Evolutionary conservation across 1,140 invertebrate genomes (phyloP).

Genomic region (Onthophagus taurus): DNA sequence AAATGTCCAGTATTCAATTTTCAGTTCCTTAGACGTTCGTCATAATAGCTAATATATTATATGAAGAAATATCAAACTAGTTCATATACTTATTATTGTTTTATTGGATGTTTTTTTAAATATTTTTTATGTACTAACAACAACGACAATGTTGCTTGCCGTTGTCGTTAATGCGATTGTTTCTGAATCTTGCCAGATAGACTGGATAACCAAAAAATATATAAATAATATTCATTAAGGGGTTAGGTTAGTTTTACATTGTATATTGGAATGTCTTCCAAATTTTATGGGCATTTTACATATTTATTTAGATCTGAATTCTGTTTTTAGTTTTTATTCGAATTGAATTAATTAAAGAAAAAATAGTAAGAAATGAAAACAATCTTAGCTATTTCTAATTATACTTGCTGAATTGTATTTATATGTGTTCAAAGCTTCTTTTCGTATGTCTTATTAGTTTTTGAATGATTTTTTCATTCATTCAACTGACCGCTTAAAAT

Average conservation of each 20-base stretch:
- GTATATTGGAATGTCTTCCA: constrained; percentile 27
- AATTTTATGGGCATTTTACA: constrained; percentile 20
- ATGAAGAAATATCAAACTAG: constrained; percentile 11
- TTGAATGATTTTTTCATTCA: not conserved
- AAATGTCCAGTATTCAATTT: constrained; percentile 12
- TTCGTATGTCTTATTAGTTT: constrained; percentile 5
- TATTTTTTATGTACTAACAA: constrained; percentile 2
- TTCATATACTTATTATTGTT: constrained; percentile 1
- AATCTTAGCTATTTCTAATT: constrained; percentile 13
- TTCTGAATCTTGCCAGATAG: constrained; percentile 19
- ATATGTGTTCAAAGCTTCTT: constrained; percentile 7
- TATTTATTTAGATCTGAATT: constrained; percentile 12
- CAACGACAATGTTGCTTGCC: constrained; percentile 1
- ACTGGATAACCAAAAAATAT: constrained; percentile 27
- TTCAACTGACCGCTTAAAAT: no score
- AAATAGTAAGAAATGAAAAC: constrained; percentile 1
- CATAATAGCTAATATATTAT: constrained; percentile 1
- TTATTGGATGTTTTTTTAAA: not conserved
- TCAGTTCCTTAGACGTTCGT: constrained; percentile 9
- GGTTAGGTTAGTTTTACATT: constrained; percentile 17
- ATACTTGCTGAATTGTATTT: constrained; percentile 10
- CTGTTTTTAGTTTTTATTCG: constrained; percentile 9
- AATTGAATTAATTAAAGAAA: not conserved
- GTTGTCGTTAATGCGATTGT: constrained; percentile 2
- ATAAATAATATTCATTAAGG: constrained; percentile 21